These are phyloP conservation scores for Calliopum simillimum DNA, from an alignment of 2,888 invertebrate genomes.

Conservation along the genomic window DNA sequence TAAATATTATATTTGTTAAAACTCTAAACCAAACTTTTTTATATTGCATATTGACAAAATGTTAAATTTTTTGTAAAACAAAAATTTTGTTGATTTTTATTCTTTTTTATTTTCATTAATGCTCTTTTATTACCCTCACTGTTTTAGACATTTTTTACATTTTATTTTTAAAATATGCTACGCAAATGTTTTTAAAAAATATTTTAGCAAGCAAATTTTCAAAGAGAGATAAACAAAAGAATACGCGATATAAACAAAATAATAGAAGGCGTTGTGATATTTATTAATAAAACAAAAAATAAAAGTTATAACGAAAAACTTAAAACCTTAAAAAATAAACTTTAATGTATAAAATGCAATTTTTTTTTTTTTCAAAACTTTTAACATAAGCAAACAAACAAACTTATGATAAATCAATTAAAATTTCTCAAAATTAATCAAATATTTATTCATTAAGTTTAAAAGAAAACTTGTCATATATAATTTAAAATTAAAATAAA, in stretches of 20 bases:
- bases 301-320: conserved; percentile 28
- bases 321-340: conserved; percentile 44
- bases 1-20: conserved; percentile 23
- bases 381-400: conserved; percentile 25
- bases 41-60: conserved; percentile 7
- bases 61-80: not conserved
- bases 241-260: conserved; percentile 46
- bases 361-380: conserved; percentile 32
- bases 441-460: conserved; percentile 39
- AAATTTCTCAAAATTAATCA: conserved; percentile 39
- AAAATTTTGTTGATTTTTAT: conserved; percentile 24
- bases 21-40: conserved; percentile 8
- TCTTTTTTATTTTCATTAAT: conserved; percentile 42
- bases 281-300: conserved; percentile 62
- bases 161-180: conserved; percentile 4
- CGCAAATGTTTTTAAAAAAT: conserved; percentile 24
- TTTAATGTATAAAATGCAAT: conserved; percentile 42
- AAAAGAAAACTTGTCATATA: conserved; percentile 26
- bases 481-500: not conserved
- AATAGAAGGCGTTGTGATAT: conserved; percentile 67
- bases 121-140: conserved; percentile 40
- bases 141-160: conserved; percentile 34
- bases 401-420: conserved; percentile 30
- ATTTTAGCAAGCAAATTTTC: conserved; percentile 30
- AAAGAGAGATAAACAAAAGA: conserved; percentile 21